These are phyloP conservation scores for Himantopus leucocephalus DNA, from an alignment of 2,113 vertebrate genomes.

Conservation along the genomic window DNA sequence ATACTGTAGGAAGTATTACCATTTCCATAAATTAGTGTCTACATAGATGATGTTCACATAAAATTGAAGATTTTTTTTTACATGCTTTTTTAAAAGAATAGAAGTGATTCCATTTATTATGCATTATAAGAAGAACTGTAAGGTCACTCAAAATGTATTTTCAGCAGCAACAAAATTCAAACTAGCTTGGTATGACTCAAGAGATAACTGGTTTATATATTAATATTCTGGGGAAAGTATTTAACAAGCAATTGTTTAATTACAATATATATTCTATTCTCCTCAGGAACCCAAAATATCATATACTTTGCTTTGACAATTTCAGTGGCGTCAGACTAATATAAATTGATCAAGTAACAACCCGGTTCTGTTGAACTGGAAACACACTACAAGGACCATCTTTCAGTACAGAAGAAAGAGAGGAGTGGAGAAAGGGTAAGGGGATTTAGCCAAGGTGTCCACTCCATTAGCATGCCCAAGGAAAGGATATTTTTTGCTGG, in stretches of 20 bases:
- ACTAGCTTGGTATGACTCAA: background rate
- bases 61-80: background rate
- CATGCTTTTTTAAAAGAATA: background rate
- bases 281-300: background rate
- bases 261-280: background rate
- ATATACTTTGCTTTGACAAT: background rate
- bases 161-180: background rate
- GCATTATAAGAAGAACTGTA: background rate
- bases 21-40: background rate
- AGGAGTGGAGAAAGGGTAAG: background rate
- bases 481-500: background rate
- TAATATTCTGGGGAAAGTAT: background rate
- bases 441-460: background rate
- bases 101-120: background rate
- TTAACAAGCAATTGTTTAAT: background rate
- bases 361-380: background rate
- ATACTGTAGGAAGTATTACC: background rate
- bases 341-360: background rate
- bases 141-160: background rate
- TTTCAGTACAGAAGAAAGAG: background rate
- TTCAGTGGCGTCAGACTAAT: background rate
- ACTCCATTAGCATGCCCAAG: background rate
- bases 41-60: background rate
- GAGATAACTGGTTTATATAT: background rate
- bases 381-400: background rate